Base-by-base conservation (phyloP, 92 coral and sea anemone genomes). In the Porites lobata region DNA sequence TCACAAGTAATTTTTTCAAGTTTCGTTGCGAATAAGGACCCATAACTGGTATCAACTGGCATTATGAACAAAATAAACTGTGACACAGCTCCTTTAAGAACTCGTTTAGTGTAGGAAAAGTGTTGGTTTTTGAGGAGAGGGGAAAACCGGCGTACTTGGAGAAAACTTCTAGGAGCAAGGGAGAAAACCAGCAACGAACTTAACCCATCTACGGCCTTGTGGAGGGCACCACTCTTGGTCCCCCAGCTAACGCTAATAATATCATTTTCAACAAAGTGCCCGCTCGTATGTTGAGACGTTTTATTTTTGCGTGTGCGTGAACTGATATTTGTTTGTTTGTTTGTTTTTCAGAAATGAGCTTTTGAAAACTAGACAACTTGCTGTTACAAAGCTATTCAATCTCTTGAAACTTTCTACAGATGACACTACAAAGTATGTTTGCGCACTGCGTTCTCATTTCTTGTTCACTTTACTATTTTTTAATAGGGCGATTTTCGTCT, bases 401-500 rank as follows among this genome's bases (percentile, higher is more conserved):
- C 81, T 88, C 5, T 80, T 95, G 13, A 93, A 91, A 77, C 89
- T 95, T 47, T 93, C 92, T 67, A 26, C 83, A 11, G 96, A 95
- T 15, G 67, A 72, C 61, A 76, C 94, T 53, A 73, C 77, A 62
- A 94, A 78, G 96, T 94, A 86, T 53, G 93, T 73, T 19, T 4
- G 15, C 11, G 1, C 8, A 22, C 18, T 52, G n/a, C 6, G 18
- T 19, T 32, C 52, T 5, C 9, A 14, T n/a, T 65, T 58, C 76
- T 59, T 56, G 8, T 56, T 56, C 15, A 1, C 7, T 11, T 56
- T 56, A 56, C 11, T 14, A 21, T 87, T 38, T 38, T 38, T 38
- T 38, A 38, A 4, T 38, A 1, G 32, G 2, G 3, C 32, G 32
- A 2, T 29, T 29, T 29, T 29, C 32, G 32, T 29, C 32, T 29